Evolutionary conservation across 1,140 invertebrate species (phyloP).

Genomic region (Notospermus geniculatus): DNA sequence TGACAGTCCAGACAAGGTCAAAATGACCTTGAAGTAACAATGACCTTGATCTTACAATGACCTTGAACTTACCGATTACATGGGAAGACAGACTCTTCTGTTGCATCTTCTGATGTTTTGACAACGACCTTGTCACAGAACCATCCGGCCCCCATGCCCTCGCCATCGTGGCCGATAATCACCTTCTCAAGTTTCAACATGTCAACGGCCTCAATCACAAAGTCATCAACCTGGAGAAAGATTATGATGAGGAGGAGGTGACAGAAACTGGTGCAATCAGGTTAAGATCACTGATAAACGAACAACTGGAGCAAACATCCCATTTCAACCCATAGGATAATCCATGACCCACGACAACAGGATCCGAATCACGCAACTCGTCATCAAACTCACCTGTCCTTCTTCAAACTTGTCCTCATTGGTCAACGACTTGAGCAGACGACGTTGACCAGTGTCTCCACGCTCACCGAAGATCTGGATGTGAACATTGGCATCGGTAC

Average conservation of each 20-base stretch:
- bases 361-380: too few species aligned
- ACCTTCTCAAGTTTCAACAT: constrained; percentile 40
- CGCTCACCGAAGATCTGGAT: constrained; percentile 25
- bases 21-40: background rate
- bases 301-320: too few species aligned
- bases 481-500: constrained; percentile 25
- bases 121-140: constrained; percentile 38
- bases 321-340: too few species aligned
- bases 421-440: constrained; percentile 17
- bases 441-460: constrained; percentile 20
- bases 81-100: constrained; percentile 34
- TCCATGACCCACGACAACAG: too few species aligned
- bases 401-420: constrained; percentile 22
- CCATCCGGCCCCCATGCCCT: constrained; percentile 44
- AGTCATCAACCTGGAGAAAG: constrained; percentile 35
- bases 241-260: background rate
- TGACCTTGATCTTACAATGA: constrained; percentile 1
- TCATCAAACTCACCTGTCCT: constrained; percentile 15
- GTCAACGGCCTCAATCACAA: constrained; percentile 43
- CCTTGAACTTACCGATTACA: constrained; percentile 42
- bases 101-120: constrained; percentile 26
- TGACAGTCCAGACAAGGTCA: too few species aligned
- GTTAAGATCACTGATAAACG: background rate
- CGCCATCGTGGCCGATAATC: constrained; percentile 48
- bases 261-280: background rate